Percentiles rank a stretch among this genome's conserved stretches.
Conservation (phyloP, 2,797 vertebrate species). For the Sebastes paucispinis region DNA sequence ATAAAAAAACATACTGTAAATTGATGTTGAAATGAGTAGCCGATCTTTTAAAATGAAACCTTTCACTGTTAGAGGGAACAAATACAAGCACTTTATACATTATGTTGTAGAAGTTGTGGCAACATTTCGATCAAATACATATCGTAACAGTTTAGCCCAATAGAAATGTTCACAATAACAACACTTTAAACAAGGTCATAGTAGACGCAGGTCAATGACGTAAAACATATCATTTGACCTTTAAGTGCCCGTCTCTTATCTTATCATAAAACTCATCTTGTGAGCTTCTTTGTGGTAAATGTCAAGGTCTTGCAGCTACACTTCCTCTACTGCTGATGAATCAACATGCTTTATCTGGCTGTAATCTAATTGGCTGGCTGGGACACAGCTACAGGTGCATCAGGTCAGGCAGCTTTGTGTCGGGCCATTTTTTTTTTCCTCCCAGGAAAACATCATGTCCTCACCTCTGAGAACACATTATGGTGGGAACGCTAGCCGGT, state of each 20-base stretch:
- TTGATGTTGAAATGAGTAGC: not conserved
- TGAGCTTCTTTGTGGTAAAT: constrained; percentile 8
- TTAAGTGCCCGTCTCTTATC: not conserved
- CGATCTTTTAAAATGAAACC: not conserved
- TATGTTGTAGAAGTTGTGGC: not conserved
- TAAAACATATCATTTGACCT: constrained; percentile 12
- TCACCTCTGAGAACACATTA: not conserved
- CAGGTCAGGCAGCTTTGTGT: constrained; percentile 1
- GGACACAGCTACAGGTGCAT: constrained; percentile 11
- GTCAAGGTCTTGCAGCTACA: not conserved
- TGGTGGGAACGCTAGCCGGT: not conserved
- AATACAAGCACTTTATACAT: not conserved
- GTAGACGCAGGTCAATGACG: not conserved
- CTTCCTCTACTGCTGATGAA: constrained; percentile 10
- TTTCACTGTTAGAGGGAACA: not conserved
- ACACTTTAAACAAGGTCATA: not conserved
- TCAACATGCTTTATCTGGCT: constrained; percentile 7
- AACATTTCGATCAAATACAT: not conserved
- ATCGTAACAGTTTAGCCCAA: not conserved
- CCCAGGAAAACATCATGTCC: constrained; percentile 1
- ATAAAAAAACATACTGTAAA: not conserved
- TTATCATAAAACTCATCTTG: constrained; percentile 2
- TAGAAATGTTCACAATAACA: not conserved
- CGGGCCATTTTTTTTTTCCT: not conserved
- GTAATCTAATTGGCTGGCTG: constrained; percentile 2